A percentile compares a stretch with the other conserved stretches of the same genome.
These are phyloP conservation scores for Microctenopoma steveboyesi DNA, from an alignment of 2,797 vertebrate species.

Conservation along the genomic window DNA sequence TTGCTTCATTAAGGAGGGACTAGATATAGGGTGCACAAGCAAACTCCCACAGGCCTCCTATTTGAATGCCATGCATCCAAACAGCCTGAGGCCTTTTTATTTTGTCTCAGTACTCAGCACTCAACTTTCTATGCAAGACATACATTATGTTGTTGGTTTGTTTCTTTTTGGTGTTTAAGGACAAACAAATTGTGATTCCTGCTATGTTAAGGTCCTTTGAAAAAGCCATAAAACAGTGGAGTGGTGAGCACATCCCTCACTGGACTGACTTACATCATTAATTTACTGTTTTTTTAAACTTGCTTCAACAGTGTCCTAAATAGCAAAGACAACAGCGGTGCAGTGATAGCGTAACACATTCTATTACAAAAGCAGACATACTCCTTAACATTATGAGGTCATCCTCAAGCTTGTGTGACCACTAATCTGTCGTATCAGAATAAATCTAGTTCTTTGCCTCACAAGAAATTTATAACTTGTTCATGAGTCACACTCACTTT, in stretches of 20 bases:
- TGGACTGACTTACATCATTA: slow-evolving; percentile 72
- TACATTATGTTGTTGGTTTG: not conserved
- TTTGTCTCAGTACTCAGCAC: slow-evolving; percentile 29
- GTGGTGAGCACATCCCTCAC: slow-evolving; percentile 43
- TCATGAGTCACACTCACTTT: slow-evolving; percentile 23
- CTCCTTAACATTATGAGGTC: slow-evolving; percentile 1
- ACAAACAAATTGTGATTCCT: slow-evolving; percentile 10
- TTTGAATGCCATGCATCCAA: slow-evolving; percentile 52
- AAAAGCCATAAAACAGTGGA: slow-evolving; percentile 51
- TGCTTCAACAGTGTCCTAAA: slow-evolving; percentile 41
- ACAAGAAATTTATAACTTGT: slow-evolving; percentile 9
- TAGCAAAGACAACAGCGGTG: slow-evolving; percentile 21
- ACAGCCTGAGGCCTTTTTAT: slow-evolving; percentile 50
- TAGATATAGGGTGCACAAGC: slow-evolving; percentile 26
- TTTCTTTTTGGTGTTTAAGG: not conserved
- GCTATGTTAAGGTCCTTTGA: slow-evolving; percentile 14
- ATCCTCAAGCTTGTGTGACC: slow-evolving; percentile 11
- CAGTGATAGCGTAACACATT: slow-evolving; percentile 30
- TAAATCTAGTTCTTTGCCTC: slow-evolving; percentile 6
- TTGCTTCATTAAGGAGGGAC: slow-evolving; percentile 52
- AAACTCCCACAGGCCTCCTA: slow-evolving; percentile 53
- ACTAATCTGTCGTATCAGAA: slow-evolving; percentile 31
- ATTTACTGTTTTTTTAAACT: slow-evolving; percentile 66
- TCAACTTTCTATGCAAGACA: slow-evolving; percentile 29
- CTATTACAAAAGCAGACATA: slow-evolving; percentile 40